Evolutionary conservation across 2,888 invertebrate genomes (phyloP), one percentile per base, ranked within the genome.

Genomic region (Polydesmus complanatus): DNA sequence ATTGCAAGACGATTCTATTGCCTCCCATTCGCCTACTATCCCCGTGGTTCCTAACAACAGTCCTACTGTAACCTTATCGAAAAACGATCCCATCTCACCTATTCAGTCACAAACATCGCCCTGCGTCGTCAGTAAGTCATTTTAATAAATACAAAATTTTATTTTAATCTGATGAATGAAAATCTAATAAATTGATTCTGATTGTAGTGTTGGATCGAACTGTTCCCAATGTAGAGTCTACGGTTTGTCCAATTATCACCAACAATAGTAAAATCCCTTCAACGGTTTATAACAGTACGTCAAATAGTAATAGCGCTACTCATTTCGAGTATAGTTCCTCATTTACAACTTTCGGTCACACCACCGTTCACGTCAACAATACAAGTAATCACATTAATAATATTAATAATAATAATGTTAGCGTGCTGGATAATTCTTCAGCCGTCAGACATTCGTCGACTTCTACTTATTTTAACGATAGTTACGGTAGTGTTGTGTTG

Each of bases 261-360:
- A 37, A 37, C 14, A 37, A 37, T 8, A 8, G 8, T 8, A n/a
- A n/a, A n/a, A n/a, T n/a, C n/a, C n/a, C n/a, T n/a, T 37, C 37
- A 8, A 8, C 37, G 37, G 5, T 14, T 5, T 37, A 37, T 14
- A 37, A 66, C 79, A 89, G 73, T 78, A 84, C 68, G 83, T 85
- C 69, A 81, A 88, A 71, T 81, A 88, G 72, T 77, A 84, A 69
- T 81, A 86, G 75, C 87, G 86, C 77, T 87, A 86, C 37, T 77
- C 86, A 84, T 77, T 82, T 83, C 71, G 86, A 86, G 74, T 84
- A 86, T 73, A 82, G 81, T 80, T 76, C 79, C 79, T 37, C 37
- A 8, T 79, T 71, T 60, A 70, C 68, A 66, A 69, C 66, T 62
- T 69, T 69, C 49, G 70, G 60, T 8, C 60, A 27, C 47, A 21